Base-by-base conservation (phyloP, 2,797 vertebrate species). In the Neoniphon sammara region DNA sequence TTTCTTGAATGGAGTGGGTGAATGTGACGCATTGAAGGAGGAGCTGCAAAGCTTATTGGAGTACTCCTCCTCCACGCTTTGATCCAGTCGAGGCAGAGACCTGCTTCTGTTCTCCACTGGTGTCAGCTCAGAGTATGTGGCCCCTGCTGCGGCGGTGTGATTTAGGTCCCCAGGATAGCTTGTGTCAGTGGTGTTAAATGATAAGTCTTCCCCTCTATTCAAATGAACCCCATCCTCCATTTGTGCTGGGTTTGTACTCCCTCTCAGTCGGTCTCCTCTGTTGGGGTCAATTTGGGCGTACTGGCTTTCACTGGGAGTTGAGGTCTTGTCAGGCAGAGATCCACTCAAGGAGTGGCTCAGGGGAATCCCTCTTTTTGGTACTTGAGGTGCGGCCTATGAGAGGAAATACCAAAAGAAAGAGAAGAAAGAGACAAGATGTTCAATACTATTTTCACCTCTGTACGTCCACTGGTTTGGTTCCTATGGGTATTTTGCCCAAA, bases 281-380 rank as follows among this genome's bases (percentile, higher is more conserved):
- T 46, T 39, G 11, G 47, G 1, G 1, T 54, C 14, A 10, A 34
- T 0, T 7, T 14, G 66, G 27, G 54, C 44, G 58, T 89, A 61
- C 7, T 85, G 83, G 5, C 81, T 47, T 0, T 91, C 91, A 15
- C 56, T 8, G 1, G 23, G 68, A 59, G 85, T 68, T 1, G 74
- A 52, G 10, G 54, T 30, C 0, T 77, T 73, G 4, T 86, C 65
- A 4, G 68, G 61, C 1, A 85, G 46, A 23, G 82, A 86, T 36
- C 73, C 81, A 3, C 86, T 86, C 64, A 80, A 66, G 9, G 76
- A 65, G 69, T 88, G 77, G 0, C 77, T 74, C 34, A 88, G 75
- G 42, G 87, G 79, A 8, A 84, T 23, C 5, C 75, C 56, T 30
- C 81, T 85, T 69, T 91, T 94, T 15, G 89, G 84, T 0, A 93